Conservation (phyloP, 2,797 vertebrate genomes). For the Sylvilagus floridanus region DNA sequence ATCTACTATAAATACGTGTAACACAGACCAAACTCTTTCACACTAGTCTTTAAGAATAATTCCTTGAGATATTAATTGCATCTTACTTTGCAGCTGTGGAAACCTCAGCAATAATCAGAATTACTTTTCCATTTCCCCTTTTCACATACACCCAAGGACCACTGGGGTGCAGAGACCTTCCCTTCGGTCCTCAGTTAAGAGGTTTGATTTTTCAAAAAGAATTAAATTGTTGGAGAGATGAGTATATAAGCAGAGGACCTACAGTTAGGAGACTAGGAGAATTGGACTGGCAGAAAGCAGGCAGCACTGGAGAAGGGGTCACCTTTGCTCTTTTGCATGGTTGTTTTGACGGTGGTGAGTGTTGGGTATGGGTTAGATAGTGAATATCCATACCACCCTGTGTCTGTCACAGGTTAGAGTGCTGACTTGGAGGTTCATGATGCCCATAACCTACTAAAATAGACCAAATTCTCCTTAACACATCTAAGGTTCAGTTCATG, state of each 20-base stretch:
- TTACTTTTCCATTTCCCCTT: background rate
- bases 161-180: background rate
- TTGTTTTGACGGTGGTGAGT: background rate
- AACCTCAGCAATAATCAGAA: background rate
- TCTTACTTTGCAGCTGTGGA: background rate
- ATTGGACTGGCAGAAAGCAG: background rate
- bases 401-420: accelerated
- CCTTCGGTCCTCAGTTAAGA: background rate
- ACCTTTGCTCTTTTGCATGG: background rate
- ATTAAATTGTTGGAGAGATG: background rate
- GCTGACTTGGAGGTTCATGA: background rate
- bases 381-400: too few relatives aligned
- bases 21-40: background rate
- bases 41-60: background rate
- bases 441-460: too few relatives aligned
- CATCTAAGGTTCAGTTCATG: too few relatives aligned
- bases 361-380: background rate
- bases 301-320: background rate
- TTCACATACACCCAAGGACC: background rate
- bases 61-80: background rate
- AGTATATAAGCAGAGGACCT: background rate
- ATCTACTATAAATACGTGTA: background rate
- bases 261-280: background rate
- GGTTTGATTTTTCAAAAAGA: background rate
- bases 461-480: too few relatives aligned